Base-by-base conservation (phyloP, 2,797 vertebrate genomes). In the Etheostoma nigrum region DNA sequence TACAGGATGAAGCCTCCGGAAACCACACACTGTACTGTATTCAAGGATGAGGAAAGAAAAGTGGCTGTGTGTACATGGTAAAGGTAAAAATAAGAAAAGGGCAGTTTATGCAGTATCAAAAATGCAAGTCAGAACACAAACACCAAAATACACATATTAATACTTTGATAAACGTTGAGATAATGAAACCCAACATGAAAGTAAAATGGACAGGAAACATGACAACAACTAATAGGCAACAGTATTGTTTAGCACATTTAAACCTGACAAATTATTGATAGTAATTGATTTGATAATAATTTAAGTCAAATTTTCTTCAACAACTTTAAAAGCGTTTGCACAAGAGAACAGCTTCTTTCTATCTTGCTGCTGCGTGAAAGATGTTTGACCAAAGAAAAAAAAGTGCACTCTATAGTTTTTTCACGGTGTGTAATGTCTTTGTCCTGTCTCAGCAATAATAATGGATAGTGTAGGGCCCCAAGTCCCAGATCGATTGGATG, bases 401-500 rank as follows among this genome's bases (percentile, higher is more conserved):
- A 30, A 30, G 30, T 30, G 30, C 30, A 30, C 5, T 30, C 30
- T 30, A 27, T 4, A 30, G 1, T 61, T 70, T 18, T 71, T 57
- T 36, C n/a, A 67, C n/a, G 62, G 45, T 72, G 44, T 48, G 21
- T 69, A 52, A 62, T 48, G 66, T 74, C 51, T 57, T 51, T 62
- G 64, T 73, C 25, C 58, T 69, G n/a, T 72, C 61, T 74, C 44
- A 61, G 59, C 64, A 84, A 64, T 67, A 66, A 51, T 57, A 79
- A 77, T 57, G 36, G 47, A 60, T 25, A 40, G 33, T 15, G 21
- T 44, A 23, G 27, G n/a, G 27, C 52, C 36, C 2, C 8, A 18
- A 69, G 19, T 74, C 11, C 23, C 23, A 16, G 18, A 78, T 68
- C 14, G 53, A 82, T 81, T 2, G 1, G 52, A 67, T 0, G 5